Evolutionary conservation across 2,888 invertebrate species (phyloP), one percentile per base, ranked within the genome.

Genomic region (Pheosia gnoma): DNA sequence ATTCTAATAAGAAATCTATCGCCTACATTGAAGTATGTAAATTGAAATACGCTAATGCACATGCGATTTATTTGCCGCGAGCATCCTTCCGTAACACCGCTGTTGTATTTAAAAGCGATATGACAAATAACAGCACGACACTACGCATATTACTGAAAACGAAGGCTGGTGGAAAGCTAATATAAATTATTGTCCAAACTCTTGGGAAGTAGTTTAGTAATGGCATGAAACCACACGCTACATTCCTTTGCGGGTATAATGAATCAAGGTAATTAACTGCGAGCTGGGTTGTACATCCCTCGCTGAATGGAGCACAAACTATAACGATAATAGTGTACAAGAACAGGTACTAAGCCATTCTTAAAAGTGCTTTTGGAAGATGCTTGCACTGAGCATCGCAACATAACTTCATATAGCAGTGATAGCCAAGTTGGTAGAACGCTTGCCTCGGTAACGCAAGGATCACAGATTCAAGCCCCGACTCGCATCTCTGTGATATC

Each of bases 221-320:
- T 41, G 56, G 45, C 25, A 59, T 11, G 59, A n/a, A 5, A 41
- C 56, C 43, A 45, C 77, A 67, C 77, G 74, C 76, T 49, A 76
- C 77, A 72, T 75, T 77, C 75, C 52, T 58, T 6, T 36, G 13
- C 41, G 53, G 56, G 8, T 51, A 49, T 65, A 63, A 75, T 70
- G 70, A 67, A 67, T 74, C 58, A 61, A 59, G 56, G 11, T 59
- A 75, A 67, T 65, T 60, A 66, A 60, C 37, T 1, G 52, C 53
- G 38, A 43, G 37, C 63, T 62, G 10, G 52, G 4, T 8, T n/a
- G 6, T 5, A 13, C 8, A 51, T 51, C 4, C n/a, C 13, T 0
- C 49, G 49, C 13, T n/a, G 6, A 10, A 47, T 10, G 8, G 5
- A 41, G 41, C 41, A 41, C 5, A 0, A 41, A 41, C 41, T 41